Conservation (phyloP, 2,888 invertebrate genomes). For the Zhengitettix transpicula region DNA sequence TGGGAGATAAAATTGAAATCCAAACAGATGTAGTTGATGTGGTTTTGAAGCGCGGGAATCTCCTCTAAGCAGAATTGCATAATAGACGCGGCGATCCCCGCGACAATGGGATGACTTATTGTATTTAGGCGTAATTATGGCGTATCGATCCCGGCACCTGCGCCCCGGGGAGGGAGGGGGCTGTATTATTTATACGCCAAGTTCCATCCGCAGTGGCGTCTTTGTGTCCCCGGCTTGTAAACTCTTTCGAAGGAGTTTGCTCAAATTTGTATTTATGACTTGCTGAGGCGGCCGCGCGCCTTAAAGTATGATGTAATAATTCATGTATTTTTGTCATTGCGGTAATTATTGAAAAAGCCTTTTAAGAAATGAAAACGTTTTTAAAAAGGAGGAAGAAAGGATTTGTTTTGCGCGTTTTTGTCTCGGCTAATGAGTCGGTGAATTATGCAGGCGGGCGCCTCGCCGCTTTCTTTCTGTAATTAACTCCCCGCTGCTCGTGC, state of each 20-base stretch:
- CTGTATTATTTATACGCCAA: no score
- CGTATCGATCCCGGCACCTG: no score
- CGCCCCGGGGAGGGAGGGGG: no score
- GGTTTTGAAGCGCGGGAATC: no score
- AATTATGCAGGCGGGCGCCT: slow-evolving; percentile 11
- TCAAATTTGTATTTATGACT: not conserved
- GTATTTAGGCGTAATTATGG: no score
- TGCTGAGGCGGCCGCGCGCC: not conserved
- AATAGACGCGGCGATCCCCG: no score
- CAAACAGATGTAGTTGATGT: no score
- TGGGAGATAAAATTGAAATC: no score
- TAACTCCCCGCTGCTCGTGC: not conserved
- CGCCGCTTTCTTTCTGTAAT: not conserved
- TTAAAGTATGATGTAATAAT: slow-evolving; percentile 14
- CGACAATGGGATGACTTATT: no score
- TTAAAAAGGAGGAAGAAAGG: not conserved
- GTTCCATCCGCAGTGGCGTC: no score
- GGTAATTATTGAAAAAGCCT: slow-evolving; percentile 13
- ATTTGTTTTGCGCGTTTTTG: slow-evolving; percentile 6
- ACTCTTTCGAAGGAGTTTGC: not conserved
- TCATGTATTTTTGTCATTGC: slow-evolving; percentile 21
- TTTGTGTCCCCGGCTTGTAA: no score
- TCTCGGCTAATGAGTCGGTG: slow-evolving; percentile 13
- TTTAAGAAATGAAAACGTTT: slow-evolving; percentile 12
- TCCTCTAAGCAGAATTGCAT: no score